Conservation (phyloP, 2,113 vertebrate genomes). For the Barnardius zonarius region DNA sequence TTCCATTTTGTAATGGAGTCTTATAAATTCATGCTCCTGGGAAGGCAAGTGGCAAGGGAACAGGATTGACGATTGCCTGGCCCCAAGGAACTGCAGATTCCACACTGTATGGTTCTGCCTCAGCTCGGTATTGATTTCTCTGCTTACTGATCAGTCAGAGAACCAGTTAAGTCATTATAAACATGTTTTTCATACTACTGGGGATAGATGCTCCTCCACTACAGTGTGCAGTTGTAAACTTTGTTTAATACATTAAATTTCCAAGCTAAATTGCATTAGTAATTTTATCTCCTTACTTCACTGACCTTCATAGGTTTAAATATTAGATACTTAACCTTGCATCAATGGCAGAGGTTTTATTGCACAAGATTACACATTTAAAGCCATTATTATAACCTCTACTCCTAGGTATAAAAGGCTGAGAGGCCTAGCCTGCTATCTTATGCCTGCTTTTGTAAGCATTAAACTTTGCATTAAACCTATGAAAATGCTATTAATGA, state of each 20-base stretch:
- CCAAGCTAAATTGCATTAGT: conserved; percentile 16
- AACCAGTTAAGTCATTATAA: conserved; percentile 7
- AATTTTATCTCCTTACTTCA: conserved; percentile 35
- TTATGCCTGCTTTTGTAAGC: neutral
- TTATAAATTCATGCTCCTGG: neutral
- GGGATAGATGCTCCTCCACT: conserved; percentile 8
- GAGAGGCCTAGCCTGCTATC: neutral
- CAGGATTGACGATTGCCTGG: neutral
- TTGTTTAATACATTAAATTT: conserved; percentile 30
- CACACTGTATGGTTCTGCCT: neutral
- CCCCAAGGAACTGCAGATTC: neutral
- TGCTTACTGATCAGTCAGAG: neutral
- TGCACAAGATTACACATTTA: conserved; percentile 43
- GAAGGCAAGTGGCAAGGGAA: neutral
- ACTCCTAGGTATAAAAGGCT: conserved; percentile 2
- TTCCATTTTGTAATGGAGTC: neutral
- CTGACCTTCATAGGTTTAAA: conserved; percentile 53
- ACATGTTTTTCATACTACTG: neutral
- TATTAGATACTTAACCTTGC: conserved; percentile 53
- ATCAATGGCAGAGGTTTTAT: conserved; percentile 40
- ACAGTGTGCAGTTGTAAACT: conserved; percentile 11
- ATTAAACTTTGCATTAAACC: neutral
- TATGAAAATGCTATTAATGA: neutral
- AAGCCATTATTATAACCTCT: conserved; percentile 44
- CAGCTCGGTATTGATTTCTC: neutral